Evolutionary conservation across 2,113 vertebrate species (phyloP).

Genomic region (Nipponia nippon): DNA sequence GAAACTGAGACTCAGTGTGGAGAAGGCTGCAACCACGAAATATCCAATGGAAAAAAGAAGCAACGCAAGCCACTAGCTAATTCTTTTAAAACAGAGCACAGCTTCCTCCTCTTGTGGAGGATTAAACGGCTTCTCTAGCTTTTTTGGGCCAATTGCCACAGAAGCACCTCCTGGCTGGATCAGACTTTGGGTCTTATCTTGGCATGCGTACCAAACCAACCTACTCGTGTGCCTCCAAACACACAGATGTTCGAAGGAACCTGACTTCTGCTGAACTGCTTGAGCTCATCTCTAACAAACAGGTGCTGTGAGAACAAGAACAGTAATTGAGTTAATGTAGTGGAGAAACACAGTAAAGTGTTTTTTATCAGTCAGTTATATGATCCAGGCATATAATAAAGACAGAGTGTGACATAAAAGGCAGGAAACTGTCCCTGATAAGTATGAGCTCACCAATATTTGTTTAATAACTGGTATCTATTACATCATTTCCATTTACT

Average conservation of each 20-base stretch:
- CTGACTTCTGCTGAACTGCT: constrained; percentile 44
- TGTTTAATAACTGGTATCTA: constrained; percentile 8
- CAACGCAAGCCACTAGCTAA: neutral
- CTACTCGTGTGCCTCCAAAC: neutral
- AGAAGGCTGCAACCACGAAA: neutral
- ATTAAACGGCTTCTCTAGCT: neutral
- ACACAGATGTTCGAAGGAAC: constrained; percentile 53
- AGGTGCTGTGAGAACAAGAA: constrained; percentile 63
- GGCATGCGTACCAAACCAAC: neutral
- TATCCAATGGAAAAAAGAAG: neutral
- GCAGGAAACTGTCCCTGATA: constrained; percentile 32
- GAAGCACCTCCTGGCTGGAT: constrained; percentile 29
- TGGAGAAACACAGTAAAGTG: constrained; percentile 66
- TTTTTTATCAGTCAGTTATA: constrained; percentile 66
- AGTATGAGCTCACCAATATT: constrained; percentile 29
- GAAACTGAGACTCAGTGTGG: neutral
- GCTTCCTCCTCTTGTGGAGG: neutral
- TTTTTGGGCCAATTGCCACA: constrained; percentile 37
- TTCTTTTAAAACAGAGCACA: neutral
- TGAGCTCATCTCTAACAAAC: constrained; percentile 61
- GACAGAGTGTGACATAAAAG: constrained; percentile 49
- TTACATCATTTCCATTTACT: constrained; percentile 31
- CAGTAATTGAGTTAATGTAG: constrained; percentile 69
- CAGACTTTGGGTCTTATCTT: constrained; percentile 15
- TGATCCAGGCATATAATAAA: constrained; percentile 60